phyloP scores from a whole-genome alignment of 1,140 invertebrate species.

The Polypedilum vanderplanki region DNA sequence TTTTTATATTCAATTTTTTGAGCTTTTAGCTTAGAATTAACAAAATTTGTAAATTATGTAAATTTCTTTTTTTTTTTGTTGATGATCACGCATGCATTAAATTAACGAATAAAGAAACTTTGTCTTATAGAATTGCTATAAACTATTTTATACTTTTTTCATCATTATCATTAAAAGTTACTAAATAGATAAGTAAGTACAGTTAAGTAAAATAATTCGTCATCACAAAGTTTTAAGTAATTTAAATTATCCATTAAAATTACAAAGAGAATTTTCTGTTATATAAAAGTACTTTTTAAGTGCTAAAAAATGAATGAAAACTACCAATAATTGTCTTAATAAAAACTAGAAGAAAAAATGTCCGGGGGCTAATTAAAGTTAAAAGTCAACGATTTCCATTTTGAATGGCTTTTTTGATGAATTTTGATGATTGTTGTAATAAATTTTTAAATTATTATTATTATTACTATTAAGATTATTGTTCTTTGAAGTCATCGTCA shows the following conservation, averaged over 20 bases:
- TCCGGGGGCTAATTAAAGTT: conserved; percentile 30
- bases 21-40: not conserved
- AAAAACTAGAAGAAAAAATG: not conserved
- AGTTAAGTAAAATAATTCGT: not conserved
- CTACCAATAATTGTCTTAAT: not conserved
- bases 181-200: not conserved
- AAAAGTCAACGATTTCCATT: conserved; percentile 43
- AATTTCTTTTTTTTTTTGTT: not conserved
- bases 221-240: not conserved
- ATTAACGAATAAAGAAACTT: not conserved
- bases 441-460: conserved; percentile 25
- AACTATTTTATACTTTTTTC: not conserved
- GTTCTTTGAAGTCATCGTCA: conserved; percentile 37
- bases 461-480: conserved; percentile 22
- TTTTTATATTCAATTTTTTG: not conserved
- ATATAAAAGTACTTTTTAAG: no score
- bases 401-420: conserved; percentile 37
- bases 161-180: not conserved
- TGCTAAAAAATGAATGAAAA: not conserved
- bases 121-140: not conserved
- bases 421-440: conserved; percentile 25
- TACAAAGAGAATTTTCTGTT: no score
- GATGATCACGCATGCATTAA: conserved; percentile 12
- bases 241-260: not conserved
- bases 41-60: not conserved